Base-by-base conservation (phyloP, 35 echinoderm and acorn worm species). In the Anneissia japonica region DNA sequence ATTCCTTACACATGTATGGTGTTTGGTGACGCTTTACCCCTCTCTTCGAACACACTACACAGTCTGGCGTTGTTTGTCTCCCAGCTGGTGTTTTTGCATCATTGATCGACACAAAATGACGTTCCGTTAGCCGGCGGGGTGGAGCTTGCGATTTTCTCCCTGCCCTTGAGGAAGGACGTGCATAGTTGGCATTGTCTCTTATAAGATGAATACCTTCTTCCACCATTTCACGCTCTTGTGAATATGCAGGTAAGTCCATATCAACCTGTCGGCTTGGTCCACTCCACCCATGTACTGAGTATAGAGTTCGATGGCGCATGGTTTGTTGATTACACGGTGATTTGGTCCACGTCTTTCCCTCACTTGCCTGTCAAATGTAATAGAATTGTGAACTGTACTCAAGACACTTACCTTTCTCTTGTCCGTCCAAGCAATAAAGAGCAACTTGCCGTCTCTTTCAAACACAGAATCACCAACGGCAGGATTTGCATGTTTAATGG, bases 281-380 rank as follows among this genome's bases (percentile, higher is more conserved):
- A 91, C 93, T 34, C 93, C 93, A 26, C 93, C 93, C 93, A 95
- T 95, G 39, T 91, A 37, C 33, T 75, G 4, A 2, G 84, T 90
- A 45, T 93, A 89, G 12, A 88, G 46, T 31, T 93, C 86, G 41
- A 92, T 88, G 3, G 86, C 91, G 40, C 78, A 81, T 85, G 92
- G 92, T 39, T 89, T 86, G 16, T 39, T 32, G 1, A 86, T 75
- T 31, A 37, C 23, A 32, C 76, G 43, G 28, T 39, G 16, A 35
- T 85, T 0, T 46, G 77, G 76, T 9, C 45, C 34, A 2, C 80
- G 85, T 46, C 32, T 86, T 19, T 81, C 74, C 10, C 75, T 31
- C 0, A 89, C 81, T 29, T 34, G 39, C 76, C 90, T 90, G 4
- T 45, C 0, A 31, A 93, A 86, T 3, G 83, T 89, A 16, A 19